These are phyloP conservation scores for Rostratula benghalensis DNA, from an alignment of 2,113 vertebrate genomes.

Conservation along the genomic window DNA sequence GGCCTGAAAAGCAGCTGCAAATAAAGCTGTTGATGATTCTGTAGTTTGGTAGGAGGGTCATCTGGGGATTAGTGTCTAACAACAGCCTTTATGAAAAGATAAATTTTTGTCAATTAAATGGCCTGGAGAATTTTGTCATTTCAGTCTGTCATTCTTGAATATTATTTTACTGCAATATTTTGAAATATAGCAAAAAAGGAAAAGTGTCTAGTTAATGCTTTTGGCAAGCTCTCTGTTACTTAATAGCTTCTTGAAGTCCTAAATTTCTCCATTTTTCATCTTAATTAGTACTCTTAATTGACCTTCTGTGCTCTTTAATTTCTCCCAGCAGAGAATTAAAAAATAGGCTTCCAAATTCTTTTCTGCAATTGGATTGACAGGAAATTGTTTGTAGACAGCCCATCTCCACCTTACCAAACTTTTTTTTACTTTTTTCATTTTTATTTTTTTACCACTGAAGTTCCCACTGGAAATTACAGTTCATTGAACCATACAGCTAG, in stretches of 20 bases:
- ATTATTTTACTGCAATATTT: conserved; percentile 24
- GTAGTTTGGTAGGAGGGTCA: not conserved
- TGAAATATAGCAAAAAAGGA: not conserved
- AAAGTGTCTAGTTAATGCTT: not conserved
- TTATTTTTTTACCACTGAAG: not conserved
- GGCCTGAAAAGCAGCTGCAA: not conserved
- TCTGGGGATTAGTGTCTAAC: not conserved
- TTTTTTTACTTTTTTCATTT: not conserved
- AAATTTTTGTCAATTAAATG: not conserved
- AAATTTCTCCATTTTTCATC: not conserved
- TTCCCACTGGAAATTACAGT: conserved; percentile 2
- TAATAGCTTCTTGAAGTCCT: conserved; percentile 15
- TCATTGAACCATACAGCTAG: not conserved
- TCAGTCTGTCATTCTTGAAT: conserved; percentile 15
- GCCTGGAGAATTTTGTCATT: conserved; percentile 14
- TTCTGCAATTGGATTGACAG: not conserved
- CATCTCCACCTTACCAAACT: not conserved
- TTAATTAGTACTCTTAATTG: conserved; percentile 53
- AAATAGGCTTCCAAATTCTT: not conserved
- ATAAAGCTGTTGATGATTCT: conserved; percentile 5
- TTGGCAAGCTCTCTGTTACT: conserved; percentile 11
- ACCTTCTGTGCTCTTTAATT: conserved; percentile 36
- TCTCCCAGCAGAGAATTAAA: not conserved
- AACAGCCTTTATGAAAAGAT: conserved; percentile 3
- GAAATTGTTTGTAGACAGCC: not conserved